Conservation (phyloP, 2,113 vertebrate species). For the Tupaia tana region DNA sequence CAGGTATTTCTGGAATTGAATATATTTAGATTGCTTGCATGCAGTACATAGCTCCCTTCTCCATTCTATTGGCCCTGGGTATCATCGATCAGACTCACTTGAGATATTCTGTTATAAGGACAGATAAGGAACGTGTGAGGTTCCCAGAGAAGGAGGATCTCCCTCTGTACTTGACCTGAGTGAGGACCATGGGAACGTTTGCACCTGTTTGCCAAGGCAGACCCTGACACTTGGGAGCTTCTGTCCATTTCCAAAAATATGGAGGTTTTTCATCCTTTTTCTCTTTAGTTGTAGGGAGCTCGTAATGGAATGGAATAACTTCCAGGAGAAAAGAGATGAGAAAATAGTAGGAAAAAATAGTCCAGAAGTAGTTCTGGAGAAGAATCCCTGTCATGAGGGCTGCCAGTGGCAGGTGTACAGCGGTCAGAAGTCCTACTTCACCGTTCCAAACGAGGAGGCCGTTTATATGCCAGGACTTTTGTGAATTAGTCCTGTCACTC, state of each 20-base stretch:
- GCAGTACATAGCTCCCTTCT: neutral
- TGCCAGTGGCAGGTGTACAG: neutral
- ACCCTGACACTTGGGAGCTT: neutral
- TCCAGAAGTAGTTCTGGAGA: neutral
- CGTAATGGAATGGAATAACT: neutral
- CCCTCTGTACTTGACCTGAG: neutral
- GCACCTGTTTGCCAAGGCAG: neutral
- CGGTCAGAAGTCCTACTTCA: neutral
- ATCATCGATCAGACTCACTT: neutral
- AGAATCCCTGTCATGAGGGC: constrained; percentile 7
- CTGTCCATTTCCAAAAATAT: neutral
- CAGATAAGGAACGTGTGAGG: neutral
- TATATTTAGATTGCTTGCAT: neutral
- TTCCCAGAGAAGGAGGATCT: neutral
- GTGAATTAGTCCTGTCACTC: neutral
- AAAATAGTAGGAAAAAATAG: neutral
- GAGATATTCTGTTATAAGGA: neutral
- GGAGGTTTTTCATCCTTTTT: neutral
- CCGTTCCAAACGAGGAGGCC: neutral
- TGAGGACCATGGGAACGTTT: neutral
- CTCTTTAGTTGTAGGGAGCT: neutral
- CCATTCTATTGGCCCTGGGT: no score
- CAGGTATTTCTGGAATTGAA: neutral
- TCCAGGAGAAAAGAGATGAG: constrained; percentile 3
- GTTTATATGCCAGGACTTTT: neutral